Evolutionary conservation across 2,797 vertebrate species (phyloP), one percentile per base, ranked within the genome.

Genomic region (Halcyon badia): DNA sequence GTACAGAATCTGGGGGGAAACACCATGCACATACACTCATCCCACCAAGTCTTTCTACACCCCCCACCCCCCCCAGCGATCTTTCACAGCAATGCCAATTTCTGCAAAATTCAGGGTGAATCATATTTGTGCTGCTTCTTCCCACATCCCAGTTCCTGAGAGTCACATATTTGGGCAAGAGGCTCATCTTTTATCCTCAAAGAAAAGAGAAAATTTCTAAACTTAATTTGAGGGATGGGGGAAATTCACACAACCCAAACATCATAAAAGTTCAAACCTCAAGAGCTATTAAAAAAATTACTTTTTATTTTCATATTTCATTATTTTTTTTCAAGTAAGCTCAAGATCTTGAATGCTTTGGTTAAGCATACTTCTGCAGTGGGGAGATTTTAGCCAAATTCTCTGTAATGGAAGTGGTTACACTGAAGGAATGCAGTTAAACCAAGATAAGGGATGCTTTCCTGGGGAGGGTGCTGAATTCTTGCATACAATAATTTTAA

Each of bases 381-480:
- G 68, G 79, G 69, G 75, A 85, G 49, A 39, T 42, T 24, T 62
- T 30, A 52, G 39, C 41, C 73, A 82, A 70, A 30, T 39, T 81
- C 28, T 54, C 46, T 41, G 48, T 33, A 57, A 14, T 58, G 73
- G 66, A 84, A 94, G 42, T 35, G 77, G n/a, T 60, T 66, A 80
- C 39, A 21, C 52, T 83, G 30, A 37, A 90, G 89, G 93, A 96
- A 95, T 92, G 84, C 48, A 83, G 64, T 56, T 62, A 56, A 64
- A 83, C 49, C 75, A 89, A 79, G 54, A 33, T 72, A 91, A 72
- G 39, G 46, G 28, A 88, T 88, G 69, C 31, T 94, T 91, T 95
- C 84, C 94, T 79, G 57, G 69, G 91, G 95, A 83, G 92, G 73
- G 65, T 83, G 60, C 75, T 68, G 78, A 80, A 80, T 85, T 51